Base-by-base conservation (phyloP, 2,888 invertebrate genomes). In the Orthosia incerta region DNA sequence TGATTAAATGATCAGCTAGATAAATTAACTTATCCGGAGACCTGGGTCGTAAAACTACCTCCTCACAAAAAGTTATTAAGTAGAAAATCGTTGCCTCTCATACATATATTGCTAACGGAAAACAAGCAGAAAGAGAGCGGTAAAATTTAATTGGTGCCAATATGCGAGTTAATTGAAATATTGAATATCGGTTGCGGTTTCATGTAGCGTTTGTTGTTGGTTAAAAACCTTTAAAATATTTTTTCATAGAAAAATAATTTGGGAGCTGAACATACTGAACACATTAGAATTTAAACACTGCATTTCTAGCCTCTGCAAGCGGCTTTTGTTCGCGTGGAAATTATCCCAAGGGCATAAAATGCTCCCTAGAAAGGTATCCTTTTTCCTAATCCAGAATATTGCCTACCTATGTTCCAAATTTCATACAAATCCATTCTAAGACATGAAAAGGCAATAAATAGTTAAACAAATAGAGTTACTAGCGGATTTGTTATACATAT, bases 81-180 rank as follows among this genome's bases (percentile, higher is more conserved):
- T 63, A 55, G 23, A 69, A 66, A 66, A 78, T 65, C 16, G 15
- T 13, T 63, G 13, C 16, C 31, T 26, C 26, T 65, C 48, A 60
- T 12, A 60, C 3, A 56, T 20, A n/a, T 20, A 51, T 68, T 63
- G 59, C 53, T 59, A 59, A 60, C 16, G 57, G 39, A 46, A 64
- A 76, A 66, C 56, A 63, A 46, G 53, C 61, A 39, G 66, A 59
- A 63, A 62, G 11, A 72, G 55, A 9, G 62, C 23, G 68, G 74
- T 64, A 69, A 76, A 51, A 71, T 69, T 79, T 74, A 73, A 80
- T 80, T 79, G 76, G 72, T 23, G 9, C 61, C 65, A 76, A 69
- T 82, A 69, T 61, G 46, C 23, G 26, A 53, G 53, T 55, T 65
- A 18, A 65, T 72, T 66, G 51, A 59, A 69, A 73, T 56, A 77